A percentile compares a stretch with the other conserved stretches of the same genome.
These are phyloP conservation scores for Plagodis dolabraria DNA, from an alignment of 2,888 invertebrate genomes.

Conservation along the genomic window DNA sequence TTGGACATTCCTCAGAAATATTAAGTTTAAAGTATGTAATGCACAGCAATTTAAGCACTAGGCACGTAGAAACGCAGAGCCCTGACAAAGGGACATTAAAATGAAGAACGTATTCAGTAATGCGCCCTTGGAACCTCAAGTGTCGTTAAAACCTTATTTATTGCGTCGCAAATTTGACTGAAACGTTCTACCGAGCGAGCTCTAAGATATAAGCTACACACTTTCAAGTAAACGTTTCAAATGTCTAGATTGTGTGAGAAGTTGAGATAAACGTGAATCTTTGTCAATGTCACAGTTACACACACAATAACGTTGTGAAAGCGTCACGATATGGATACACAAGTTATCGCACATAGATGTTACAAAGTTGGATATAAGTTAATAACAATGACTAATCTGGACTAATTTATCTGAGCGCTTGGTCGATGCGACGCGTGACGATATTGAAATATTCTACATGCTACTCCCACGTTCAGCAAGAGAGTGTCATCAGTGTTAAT, in stretches of 20 bases:
- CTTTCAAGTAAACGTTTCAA: conserved; percentile 2
- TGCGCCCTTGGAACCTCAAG: conserved; percentile 35
- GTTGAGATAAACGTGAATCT: conserved; percentile 1
- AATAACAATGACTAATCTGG: too few species aligned
- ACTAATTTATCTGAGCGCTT: too few species aligned
- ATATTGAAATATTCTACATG: too few species aligned
- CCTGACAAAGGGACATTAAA: conserved; percentile 38
- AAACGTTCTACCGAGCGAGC: conserved; percentile 13
- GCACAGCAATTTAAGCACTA: conserved; percentile 20
- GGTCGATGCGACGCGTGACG: too few species aligned
- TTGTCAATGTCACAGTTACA: background rate
- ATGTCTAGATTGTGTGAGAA: background rate
- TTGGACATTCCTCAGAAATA: background rate
- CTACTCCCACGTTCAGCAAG: too few species aligned
- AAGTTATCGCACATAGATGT: too few species aligned
- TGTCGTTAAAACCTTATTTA: conserved; percentile 36
- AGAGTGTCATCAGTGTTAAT: too few species aligned
- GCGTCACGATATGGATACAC: too few species aligned
- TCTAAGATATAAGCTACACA: conserved; percentile 19
- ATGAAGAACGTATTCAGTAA: conserved; percentile 38
- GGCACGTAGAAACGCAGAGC: conserved; percentile 17
- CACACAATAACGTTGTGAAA: background rate
- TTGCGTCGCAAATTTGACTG: conserved; percentile 37
- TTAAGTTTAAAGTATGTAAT: conserved; percentile 18
- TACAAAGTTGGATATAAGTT: too few species aligned